Evolutionary conservation across 2,797 vertebrate species (phyloP), one percentile per base, ranked within the genome.

Genomic region (Hyperoplus immaculatus): DNA sequence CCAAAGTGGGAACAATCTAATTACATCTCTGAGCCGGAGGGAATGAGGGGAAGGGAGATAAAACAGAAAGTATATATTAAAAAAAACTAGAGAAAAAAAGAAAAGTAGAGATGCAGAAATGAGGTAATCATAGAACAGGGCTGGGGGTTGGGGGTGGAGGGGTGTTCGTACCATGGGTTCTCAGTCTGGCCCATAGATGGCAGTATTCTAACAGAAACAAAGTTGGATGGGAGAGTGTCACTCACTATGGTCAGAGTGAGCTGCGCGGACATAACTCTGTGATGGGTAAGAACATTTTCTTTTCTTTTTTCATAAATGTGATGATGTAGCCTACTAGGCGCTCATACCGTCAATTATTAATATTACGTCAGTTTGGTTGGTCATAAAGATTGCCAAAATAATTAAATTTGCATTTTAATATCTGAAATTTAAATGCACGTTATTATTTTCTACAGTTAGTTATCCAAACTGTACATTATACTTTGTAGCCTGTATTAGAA

Each of bases 131-230:
- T 9, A 18, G 8, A 5, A 56, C 8, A 36, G 42, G 59, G 11
- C 29, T 47, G 39, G 15, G 43, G 11, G 36, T n/a, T 29, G 12
- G 56, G 0, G 50, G 55, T 58, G 29, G 57, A 54, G 59, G 3
- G 3, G 14, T 18, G 36, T 3, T 14, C 15, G 45, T 1, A 15
- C 42, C 0, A 88, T 62, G 81, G 68, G 72, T 86, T 66, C 65
- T 41, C 12, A 5, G 38, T 84, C 92, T n/a, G 80, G 80, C 41
- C 95, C 51, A 94, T 95, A 96, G 95, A 94, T 95, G 95, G 94
- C 95, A 95, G 93, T 94, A 59, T 90, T 92, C 89, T 86, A 85
- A 93, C 94, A 93, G 87, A 83, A 92, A 94, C 93, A 91, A 87
- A 85, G 78, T 81, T 86, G 73, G 69, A 61, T 56, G 41, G 36